Evolutionary conservation across 2,113 vertebrate species (phyloP).

Genomic region (Eubucco bourcierii): DNA sequence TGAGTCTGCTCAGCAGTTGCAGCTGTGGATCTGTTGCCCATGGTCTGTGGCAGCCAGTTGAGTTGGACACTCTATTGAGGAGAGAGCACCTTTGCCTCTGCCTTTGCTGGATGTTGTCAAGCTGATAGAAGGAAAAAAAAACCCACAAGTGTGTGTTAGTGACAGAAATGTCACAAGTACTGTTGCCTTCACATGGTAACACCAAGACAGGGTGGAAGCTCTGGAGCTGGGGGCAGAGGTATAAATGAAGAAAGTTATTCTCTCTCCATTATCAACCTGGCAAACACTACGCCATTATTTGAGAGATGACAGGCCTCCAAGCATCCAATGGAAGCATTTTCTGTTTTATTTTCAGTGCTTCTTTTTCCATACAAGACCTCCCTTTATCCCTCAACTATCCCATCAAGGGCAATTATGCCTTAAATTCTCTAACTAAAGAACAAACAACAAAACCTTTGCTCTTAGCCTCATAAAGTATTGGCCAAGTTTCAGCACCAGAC

Average conservation of each 20-base stretch:
- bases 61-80: neutral
- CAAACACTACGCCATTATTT: neutral
- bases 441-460: constrained; percentile 43
- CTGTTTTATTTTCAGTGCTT: neutral
- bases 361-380: neutral
- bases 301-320: neutral
- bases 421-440: neutral
- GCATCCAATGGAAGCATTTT: neutral
- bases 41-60: neutral
- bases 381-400: neutral
- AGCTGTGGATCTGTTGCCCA: neutral
- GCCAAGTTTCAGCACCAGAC: constrained; percentile 42
- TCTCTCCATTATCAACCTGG: neutral
- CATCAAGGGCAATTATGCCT: neutral
- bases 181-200: neutral
- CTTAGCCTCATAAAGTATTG: neutral
- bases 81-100: neutral
- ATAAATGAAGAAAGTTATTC: neutral
- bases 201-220: neutral
- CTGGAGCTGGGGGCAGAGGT: neutral
- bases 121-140: neutral
- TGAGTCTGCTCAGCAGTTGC: neutral
- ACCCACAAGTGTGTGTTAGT: neutral
- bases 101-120: neutral
- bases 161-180: neutral